Evolutionary conservation across 2,888 invertebrate species (phyloP).

Genomic region (Bibio marci): DNA sequence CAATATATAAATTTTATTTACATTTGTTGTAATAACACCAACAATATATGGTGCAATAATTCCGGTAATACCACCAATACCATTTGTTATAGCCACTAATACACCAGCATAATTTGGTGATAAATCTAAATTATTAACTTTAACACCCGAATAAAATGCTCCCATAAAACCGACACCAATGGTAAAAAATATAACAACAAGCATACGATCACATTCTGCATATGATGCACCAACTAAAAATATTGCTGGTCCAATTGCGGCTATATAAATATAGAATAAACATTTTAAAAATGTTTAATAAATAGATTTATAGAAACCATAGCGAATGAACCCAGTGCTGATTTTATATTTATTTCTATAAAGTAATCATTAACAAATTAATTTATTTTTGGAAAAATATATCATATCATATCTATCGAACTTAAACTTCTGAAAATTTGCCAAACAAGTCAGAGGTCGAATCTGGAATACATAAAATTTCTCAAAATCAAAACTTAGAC

Average conservation of each 20-base stretch:
- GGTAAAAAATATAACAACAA: constrained; percentile 44
- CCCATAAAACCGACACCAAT: constrained; percentile 54
- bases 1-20: constrained; percentile 23
- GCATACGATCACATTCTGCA: constrained; percentile 44
- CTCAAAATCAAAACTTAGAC: no score
- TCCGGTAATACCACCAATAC: constrained; percentile 41
- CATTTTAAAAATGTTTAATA: no score
- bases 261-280: constrained; percentile 22
- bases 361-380: no score
- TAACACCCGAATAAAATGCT: constrained; percentile 52
- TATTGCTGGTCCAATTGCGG: constrained; percentile 47
- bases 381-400: no score
- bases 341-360: no score
- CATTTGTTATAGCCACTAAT: constrained; percentile 50
- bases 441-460: no score
- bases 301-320: no score
- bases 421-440: no score
- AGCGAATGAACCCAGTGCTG: no score
- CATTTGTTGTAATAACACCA: constrained; percentile 44
- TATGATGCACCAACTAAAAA: constrained; percentile 52
- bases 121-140: constrained; percentile 47
- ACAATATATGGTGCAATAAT: constrained; percentile 52
- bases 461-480: no score
- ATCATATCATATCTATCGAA: no score
- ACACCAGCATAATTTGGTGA: constrained; percentile 49